Evolutionary conservation across 1,140 invertebrate genomes (phyloP).

Genomic region (Zeugodacus cucurbitae): DNA sequence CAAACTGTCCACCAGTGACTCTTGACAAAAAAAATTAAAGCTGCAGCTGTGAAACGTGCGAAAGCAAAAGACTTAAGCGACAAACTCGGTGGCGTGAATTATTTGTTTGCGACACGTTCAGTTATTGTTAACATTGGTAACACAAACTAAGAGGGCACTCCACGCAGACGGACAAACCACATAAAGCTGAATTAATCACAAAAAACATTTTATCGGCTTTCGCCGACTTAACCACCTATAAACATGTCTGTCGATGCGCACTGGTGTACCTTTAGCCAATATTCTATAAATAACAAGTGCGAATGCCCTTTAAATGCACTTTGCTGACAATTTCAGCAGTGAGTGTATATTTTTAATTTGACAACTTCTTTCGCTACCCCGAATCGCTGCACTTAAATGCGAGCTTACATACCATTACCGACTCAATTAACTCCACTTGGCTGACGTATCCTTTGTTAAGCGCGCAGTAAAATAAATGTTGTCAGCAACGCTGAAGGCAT

Average conservation of each 20-base stretch:
- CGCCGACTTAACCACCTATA: not conserved
- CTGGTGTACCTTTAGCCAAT: not conserved
- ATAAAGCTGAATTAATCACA: too few relatives aligned
- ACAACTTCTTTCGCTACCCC: slow-evolving; percentile 8
- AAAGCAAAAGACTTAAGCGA: slow-evolving; percentile 55
- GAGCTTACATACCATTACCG: not conserved
- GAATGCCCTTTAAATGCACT: too few relatives aligned
- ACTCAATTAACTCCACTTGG: slow-evolving; percentile 2
- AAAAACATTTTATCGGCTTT: not conserved
- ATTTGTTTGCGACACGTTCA: not conserved
- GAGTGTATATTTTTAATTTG: not conserved
- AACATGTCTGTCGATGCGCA: not conserved
- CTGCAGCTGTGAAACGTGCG: not conserved
- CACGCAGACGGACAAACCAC: too few relatives aligned
- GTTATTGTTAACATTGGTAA: too few relatives aligned
- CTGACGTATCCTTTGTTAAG: not conserved
- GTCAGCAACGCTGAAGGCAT: not conserved
- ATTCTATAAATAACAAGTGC: slow-evolving; percentile 23
- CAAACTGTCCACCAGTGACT: not conserved
- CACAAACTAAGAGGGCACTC: not conserved
- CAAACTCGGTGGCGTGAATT: slow-evolving; percentile 49
- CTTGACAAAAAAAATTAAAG: not conserved
- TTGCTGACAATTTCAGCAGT: too few relatives aligned
- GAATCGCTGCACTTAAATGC: not conserved
- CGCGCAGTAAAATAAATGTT: not conserved